A percentile compares a stretch with the other conserved stretches of the same genome.
Conservation (phyloP, 2,888 invertebrate species). For the Gastrophysa polygoni region DNA sequence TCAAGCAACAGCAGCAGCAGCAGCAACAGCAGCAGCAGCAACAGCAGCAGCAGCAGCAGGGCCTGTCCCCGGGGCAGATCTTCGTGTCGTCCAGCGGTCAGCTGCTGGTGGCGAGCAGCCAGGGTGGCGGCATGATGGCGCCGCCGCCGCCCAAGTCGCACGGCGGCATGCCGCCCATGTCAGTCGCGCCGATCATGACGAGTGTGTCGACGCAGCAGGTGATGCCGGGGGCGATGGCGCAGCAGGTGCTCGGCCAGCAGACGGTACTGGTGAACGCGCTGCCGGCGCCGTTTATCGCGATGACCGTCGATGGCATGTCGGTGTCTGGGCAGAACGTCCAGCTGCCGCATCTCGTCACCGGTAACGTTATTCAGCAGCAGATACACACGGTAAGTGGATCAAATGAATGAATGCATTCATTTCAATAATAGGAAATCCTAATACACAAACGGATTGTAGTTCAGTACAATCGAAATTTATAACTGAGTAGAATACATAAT, state of each 20-base stretch:
- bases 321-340: conserved; percentile 74
- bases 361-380: conserved; percentile 67
- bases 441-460: too few species aligned
- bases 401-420: too few species aligned
- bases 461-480: too few species aligned
- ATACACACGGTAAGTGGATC: too few species aligned
- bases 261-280: conserved; percentile 82
- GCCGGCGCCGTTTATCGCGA: conserved; percentile 74
- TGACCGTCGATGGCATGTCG: conserved; percentile 76
- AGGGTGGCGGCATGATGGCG: conserved; percentile 66
- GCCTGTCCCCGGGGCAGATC: conserved; percentile 70
- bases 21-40: too few species aligned
- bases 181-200: conserved; percentile 67
- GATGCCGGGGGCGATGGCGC: too few species aligned
- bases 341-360: conserved; percentile 71
- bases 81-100: conserved; percentile 79
- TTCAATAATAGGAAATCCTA: too few species aligned
- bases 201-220: conserved; percentile 71
- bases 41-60: too few species aligned
- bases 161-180: conserved; percentile 63
- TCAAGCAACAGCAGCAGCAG: too few species aligned
- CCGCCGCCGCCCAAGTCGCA: conserved; percentile 60
- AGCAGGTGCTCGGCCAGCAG: conserved; percentile 75
- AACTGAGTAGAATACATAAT: too few species aligned
- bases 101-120: conserved; percentile 69